Evolutionary conservation across 2,888 invertebrate genomes (phyloP), one percentile per base, ranked within the genome.

Genomic region (Macaria liturata): DNA sequence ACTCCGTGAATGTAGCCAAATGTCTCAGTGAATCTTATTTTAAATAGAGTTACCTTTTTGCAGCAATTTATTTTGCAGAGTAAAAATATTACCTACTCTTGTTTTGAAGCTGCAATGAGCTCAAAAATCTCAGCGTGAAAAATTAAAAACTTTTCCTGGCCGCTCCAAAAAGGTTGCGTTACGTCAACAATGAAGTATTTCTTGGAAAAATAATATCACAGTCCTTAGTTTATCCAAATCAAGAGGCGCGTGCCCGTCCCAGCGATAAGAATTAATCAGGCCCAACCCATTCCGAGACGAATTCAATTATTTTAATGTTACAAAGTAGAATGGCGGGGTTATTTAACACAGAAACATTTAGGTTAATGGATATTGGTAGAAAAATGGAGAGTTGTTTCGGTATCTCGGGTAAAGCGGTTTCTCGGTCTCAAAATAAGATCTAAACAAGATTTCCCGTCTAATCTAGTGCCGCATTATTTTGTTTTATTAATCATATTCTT

Each of bases 221-320:
- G 49, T 47, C 54, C 43, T 62, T 57, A 64, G 65, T 68, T 66
- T 64, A 64, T 61, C 61, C 65, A 61, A 67, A 67, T 67, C 54
- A 63, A 64, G 57, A 60, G 56, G 58, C 59, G 59, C 65, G 57
- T 57, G 55, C 63, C 62, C 58, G 53, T 54, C 61, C 63, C 62
- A 47, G 57, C 65, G 64, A 67, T 69, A 67, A 67, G 67, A 67
- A 69, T 69, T 67, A 69, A 69, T 69, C 69, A 67, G 66, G 60
- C 61, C 65, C 61, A 61, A 64, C 66, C 65, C 65, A 69, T 66
- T 67, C 63, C 66, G 56, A 64, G 65, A 65, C 67, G 62, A 61
- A 69, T 67, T 67, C 64, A 70, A 66, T 70, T 68, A 68, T 69
- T 67, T 69, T 66, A 66, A 67, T 69, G 67, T 64, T 66, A 67